phyloP scores from a whole-genome alignment of 2,113 vertebrate species.

The Mustela nigripes region DNA sequence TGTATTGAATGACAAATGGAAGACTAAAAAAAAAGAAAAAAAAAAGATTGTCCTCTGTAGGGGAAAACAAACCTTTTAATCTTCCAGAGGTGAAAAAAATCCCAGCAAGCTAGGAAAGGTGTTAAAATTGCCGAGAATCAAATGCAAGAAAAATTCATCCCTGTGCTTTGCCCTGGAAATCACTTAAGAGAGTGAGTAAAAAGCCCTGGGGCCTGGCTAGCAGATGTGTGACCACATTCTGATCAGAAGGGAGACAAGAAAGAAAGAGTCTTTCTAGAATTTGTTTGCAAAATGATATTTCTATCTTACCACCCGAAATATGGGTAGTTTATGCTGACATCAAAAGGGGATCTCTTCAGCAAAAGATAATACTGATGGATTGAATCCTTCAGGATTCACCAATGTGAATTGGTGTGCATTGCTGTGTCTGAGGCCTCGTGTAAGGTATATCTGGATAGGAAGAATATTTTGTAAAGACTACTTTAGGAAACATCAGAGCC shows the following conservation, averaged over 20 bases:
- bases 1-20: constrained; percentile 35
- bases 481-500: constrained; percentile 21
- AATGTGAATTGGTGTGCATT: too few relatives aligned
- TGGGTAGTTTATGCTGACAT: constrained; percentile 22
- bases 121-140: neutral
- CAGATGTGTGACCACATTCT: constrained; percentile 46
- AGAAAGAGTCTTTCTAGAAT: constrained; percentile 46
- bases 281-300: constrained; percentile 36
- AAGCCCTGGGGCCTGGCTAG: neutral
- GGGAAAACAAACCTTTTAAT: neutral
- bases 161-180: neutral
- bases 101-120: neutral
- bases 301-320: constrained; percentile 1
- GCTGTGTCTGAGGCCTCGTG: neutral
- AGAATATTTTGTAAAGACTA: constrained; percentile 22
- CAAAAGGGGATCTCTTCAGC: constrained; percentile 25
- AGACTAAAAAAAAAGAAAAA: neutral
- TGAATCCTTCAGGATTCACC: neutral
- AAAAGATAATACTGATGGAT: neutral
- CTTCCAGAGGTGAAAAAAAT: neutral
- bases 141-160: neutral
- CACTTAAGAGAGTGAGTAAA: neutral
- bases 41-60: neutral
- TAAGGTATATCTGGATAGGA: neutral
- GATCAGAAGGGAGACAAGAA: neutral